Evolutionary conservation across 2,113 vertebrate species (phyloP), one percentile per base, ranked within the genome.

Genomic region (Corydoras sp.): DNA sequence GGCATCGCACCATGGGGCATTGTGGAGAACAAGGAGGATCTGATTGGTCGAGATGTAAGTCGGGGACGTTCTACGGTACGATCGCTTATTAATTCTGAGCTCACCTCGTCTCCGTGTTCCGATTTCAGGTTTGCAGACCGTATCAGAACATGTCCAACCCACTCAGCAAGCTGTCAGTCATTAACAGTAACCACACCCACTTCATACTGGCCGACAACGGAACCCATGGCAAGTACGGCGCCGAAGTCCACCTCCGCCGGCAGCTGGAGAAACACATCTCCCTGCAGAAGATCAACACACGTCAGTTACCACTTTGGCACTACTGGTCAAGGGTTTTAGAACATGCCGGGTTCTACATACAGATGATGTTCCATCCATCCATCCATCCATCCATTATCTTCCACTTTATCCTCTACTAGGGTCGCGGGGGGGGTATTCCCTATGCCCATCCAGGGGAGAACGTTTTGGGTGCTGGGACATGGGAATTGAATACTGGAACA

Each of bases 1-100:
- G 97, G 97, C 70, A 96, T 99, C 10, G 95, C 96, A 72, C 97
- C 97, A 0, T 99, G 97, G 97, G 97, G 97, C 50, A 98, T 99
- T 69, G 90, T 99, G 85, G 96, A 99, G 79, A 98, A 95, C 83
- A 98, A 94, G 77, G 94, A 98, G 78, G 97, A 99, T 73, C 90
- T 99, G 11, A 83, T 97, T 43, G 96, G 96, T 70, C 97, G 89
- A 91, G 96, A 98, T 76, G 96, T 99, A 85, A 93, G 94, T 72
- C 11, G 56, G 32, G 32, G 32, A 10, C 24, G 63, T 30, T 11
- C 2, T 18, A 59, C 58, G 43, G 30, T 73, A 67, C 2, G 4
- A 8, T 6, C 18, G 15, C 18, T 18, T 29, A 35, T 3, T 49
- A 67, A 55, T 3, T 49, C 31, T 53, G 58, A 18, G 9, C 30